These are phyloP conservation scores for Drosophila pruinosa DNA, from an alignment of 1,140 invertebrate genomes.

Conservation along the genomic window DNA sequence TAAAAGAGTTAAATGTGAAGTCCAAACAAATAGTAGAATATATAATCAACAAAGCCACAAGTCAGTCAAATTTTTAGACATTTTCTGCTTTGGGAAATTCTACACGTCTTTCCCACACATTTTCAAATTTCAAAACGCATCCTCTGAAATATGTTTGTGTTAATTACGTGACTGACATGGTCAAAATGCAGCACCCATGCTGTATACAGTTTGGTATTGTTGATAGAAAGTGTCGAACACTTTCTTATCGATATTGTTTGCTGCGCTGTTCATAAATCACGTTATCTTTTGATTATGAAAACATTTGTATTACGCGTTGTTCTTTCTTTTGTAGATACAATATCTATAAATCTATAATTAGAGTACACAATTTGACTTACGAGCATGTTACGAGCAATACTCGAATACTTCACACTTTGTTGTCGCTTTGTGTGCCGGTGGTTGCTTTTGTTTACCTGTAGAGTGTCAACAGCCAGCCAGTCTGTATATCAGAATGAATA, in stretches of 20 bases:
- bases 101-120: conserved; percentile 48
- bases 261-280: conserved; percentile 12
- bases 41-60: neutral
- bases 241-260: conserved; percentile 36
- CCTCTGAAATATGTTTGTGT: conserved; percentile 28
- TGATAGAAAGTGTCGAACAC: conserved; percentile 45
- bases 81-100: conserved; percentile 7
- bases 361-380: conserved; percentile 39
- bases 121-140: conserved; percentile 25
- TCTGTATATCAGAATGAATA: conserved; percentile 12
- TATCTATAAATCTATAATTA: conserved; percentile 75
- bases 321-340: conserved; percentile 53
- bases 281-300: conserved; percentile 45
- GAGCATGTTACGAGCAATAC: conserved; percentile 17
- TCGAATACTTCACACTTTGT: conserved; percentile 20
- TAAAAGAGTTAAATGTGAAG: too few relatives aligned
- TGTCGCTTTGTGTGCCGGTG: conserved; percentile 22
- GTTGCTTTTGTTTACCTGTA: conserved; percentile 55
- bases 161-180: conserved; percentile 64
- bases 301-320: conserved; percentile 53
- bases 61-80: neutral
- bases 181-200: neutral
- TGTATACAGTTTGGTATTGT: conserved; percentile 1
- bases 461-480: neutral
- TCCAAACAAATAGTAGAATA: neutral